Evolutionary conservation across 30 jellyfish, hydroid and myxozoan species (phyloP), one percentile per base, ranked within the genome.

Genomic region (Aurelia sp.): DNA sequence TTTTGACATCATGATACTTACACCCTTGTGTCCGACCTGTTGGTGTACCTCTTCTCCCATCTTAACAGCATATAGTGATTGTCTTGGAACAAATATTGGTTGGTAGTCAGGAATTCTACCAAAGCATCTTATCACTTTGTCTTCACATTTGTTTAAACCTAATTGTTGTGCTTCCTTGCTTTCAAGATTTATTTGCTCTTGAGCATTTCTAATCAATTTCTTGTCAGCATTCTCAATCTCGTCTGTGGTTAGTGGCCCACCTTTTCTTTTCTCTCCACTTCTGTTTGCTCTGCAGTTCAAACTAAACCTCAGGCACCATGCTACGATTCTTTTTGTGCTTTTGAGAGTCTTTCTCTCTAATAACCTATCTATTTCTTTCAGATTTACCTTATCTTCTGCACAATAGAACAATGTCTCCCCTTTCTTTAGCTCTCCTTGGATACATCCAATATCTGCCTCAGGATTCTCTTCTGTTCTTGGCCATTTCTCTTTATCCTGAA

Each of bases 141-240:
- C 78, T 55, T 76, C 44, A 52, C 27, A 76, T 55, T 18, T 21
- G 31, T 1, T 55, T 55, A 58, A 61, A 13, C 88, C 88, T 76
- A 76, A 44, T 38, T 76, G 80, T 38, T 55, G 77, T 21, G 88
- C 61, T 38, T 72, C 84, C 40, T 72, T 72, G 55, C 84, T 72
- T 51, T 72, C 84, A 38, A 72, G 50, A 64, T 64, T 64, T 12
- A 64, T 21, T 12, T 21, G 16, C 75, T 15, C 24, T 64, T 64
- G 75, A 64, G 75, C 13, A 15, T 64, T 64, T 21, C 4, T 64
- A 15, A 64, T 64, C 33, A 64, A 64, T 27, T 27, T 27, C 33
- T 27, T 27, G 33, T 27, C 33, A 27, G 33, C n/a, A 33, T 22
- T 64, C 75, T 64, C 33, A 15, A 64, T 64, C 75, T 64, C 75